Evolutionary conservation across 2,888 invertebrate genomes (phyloP).

Genomic region (Beris morrisii): DNA sequence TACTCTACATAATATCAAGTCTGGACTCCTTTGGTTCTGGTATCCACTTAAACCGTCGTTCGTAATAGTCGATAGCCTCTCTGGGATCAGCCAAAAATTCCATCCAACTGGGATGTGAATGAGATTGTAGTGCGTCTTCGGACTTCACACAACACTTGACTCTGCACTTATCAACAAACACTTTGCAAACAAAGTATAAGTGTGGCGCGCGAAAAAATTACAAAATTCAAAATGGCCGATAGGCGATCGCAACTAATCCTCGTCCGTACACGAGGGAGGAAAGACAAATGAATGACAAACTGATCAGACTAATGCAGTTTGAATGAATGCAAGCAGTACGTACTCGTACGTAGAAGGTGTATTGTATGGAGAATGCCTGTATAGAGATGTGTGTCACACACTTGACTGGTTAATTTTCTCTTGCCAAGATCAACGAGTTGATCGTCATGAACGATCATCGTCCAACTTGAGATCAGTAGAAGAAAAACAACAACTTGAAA

Average conservation of each 20-base stretch:
- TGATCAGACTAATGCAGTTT: slow-evolving; percentile 35
- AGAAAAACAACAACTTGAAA: slow-evolving; percentile 19
- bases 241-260: slow-evolving; percentile 12
- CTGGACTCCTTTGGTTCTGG: no score
- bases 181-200: slow-evolving; percentile 19
- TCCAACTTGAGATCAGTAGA: slow-evolving; percentile 13
- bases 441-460: slow-evolving; percentile 25
- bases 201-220: slow-evolving; percentile 19
- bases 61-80: no score
- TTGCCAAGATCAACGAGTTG: slow-evolving; percentile 14
- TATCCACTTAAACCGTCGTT: no score
- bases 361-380: background rate
- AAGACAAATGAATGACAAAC: slow-evolving; percentile 40
- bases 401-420: slow-evolving; percentile 38
- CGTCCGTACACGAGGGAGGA: background rate
- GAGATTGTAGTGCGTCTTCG: no score
- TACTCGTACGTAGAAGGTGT: slow-evolving; percentile 16
- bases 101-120: no score
- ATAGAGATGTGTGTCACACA: slow-evolving; percentile 32
- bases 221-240: slow-evolving; percentile 34
- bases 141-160: slow-evolving; percentile 1
- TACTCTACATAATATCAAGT: no score
- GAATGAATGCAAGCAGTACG: slow-evolving; percentile 23
- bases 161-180: slow-evolving; percentile 3
- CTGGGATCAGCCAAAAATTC: no score